A percentile compares a stretch with the other conserved stretches of the same genome.
These are phyloP conservation scores for Drosophila santomea DNA, from an alignment of 1,140 invertebrate genomes.

Conservation along the genomic window DNA sequence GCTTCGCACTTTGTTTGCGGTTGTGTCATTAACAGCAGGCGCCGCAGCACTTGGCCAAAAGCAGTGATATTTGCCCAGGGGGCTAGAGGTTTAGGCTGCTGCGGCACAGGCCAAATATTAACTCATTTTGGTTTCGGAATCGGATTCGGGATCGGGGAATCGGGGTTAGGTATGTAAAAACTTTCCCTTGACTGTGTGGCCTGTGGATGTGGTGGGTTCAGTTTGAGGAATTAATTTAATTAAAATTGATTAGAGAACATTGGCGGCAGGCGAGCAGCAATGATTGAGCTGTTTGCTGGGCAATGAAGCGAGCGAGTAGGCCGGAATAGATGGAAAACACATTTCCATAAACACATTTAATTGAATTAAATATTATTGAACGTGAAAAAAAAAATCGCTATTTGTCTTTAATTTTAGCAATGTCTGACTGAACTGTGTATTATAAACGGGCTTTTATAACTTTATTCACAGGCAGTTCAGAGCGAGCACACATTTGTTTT, in stretches of 20 bases:
- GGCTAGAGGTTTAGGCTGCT: constrained; percentile 14
- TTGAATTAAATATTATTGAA: constrained; percentile 40
- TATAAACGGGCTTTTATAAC: constrained; percentile 39
- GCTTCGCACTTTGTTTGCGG: constrained; percentile 80
- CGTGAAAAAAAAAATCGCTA: constrained; percentile 11
- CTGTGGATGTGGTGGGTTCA: constrained; percentile 15
- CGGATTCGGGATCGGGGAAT: not conserved
- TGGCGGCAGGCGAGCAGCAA: constrained; percentile 28
- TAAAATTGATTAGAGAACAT: constrained; percentile 75
- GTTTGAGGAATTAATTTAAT: constrained; percentile 73
- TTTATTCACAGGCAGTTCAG: not conserved
- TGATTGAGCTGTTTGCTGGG: not conserved
- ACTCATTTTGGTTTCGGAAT: constrained; percentile 69
- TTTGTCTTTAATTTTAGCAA: constrained; percentile 55
- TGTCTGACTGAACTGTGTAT: constrained; percentile 28
- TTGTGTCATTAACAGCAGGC: constrained; percentile 82
- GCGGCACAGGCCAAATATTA: constrained; percentile 66
- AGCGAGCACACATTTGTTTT: constrained; percentile 8
- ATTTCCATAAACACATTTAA: constrained; percentile 32
- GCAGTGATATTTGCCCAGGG: constrained; percentile 71
- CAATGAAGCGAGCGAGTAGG: constrained; percentile 7
- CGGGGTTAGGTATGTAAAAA: constrained; percentile 51
- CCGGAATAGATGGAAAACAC: constrained; percentile 13
- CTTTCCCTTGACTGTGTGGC: constrained; percentile 39
- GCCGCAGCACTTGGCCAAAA: constrained; percentile 58